Evolutionary conservation across 2,113 vertebrate species (phyloP), one percentile per base, ranked within the genome.

Genomic region (Polyodon spathula): DNA sequence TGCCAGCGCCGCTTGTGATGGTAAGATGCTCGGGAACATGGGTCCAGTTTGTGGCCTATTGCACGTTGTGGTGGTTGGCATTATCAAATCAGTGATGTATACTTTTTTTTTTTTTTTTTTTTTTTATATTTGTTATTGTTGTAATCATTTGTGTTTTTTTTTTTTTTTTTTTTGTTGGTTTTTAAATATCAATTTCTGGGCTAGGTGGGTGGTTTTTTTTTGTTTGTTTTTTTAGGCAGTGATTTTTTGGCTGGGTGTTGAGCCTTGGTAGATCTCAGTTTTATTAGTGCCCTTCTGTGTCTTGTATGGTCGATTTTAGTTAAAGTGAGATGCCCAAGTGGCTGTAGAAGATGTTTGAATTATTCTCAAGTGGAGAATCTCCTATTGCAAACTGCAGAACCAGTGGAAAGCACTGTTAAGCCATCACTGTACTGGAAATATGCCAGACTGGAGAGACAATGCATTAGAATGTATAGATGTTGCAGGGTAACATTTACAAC

Each of bases 1-100:
- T 84, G 73, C 66, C 73, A 62, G 63, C 86, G 76, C 81, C 78
- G 38, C 79, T 80, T 81, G 78, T 59, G 81, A 85, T 84, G 89
- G 88, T 90, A 90, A 91, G 88, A 86, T 63, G 73, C 75, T 74
- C 73, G 83, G 85, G 85, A 80, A 79, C 70, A 57, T 81, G 77
- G 66, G 79, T 76, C 75, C 63, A 74, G 78, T 82, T 73, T 79
- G 80, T 81, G 83, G 81, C 83, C 83, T 84, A 70, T 80, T 81
- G 82, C 75, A 66, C 74, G 27, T 82, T 85, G 76, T 79, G 82
- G 85, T 83, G 85, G 41, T 75, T 80, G 80, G 74, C 81, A 84
- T 81, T 66, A 52, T 86, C 64, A 73, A 76, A 81, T 83, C 73
- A 73, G 66, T 63, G 62, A 39, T 46, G 8, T 10, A 15, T n/a